Evolutionary conservation across 2,113 vertebrate species (phyloP).

Genomic region (Trematomus loennbergii): DNA sequence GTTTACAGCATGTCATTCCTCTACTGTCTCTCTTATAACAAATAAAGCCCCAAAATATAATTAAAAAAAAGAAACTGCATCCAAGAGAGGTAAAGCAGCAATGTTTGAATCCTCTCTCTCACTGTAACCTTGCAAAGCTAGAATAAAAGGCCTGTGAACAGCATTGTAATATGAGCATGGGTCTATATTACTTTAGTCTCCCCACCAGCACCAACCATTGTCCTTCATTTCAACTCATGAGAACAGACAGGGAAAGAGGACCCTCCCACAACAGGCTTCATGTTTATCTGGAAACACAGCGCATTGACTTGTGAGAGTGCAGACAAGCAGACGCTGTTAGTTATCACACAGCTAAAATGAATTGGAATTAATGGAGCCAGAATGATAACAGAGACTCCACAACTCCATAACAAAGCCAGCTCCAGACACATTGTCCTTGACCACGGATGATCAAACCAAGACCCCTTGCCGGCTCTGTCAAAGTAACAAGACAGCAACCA

Average conservation of each 20-base stretch:
- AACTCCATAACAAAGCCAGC: constrained; percentile 79
- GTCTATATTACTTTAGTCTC: constrained; percentile 12
- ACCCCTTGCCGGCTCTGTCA: constrained; percentile 41
- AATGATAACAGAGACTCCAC: constrained; percentile 80
- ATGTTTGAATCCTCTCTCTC: not conserved
- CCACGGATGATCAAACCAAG: constrained; percentile 57
- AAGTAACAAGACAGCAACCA: constrained; percentile 41
- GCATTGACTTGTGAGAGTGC: constrained; percentile 69
- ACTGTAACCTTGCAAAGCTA: not conserved
- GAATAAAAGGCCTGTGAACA: not conserved
- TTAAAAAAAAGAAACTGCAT: too few relatives aligned
- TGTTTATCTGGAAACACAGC: constrained; percentile 74
- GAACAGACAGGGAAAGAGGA: constrained; percentile 52
- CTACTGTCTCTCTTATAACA: too few relatives aligned
- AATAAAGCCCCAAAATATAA: too few relatives aligned
- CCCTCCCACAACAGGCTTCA: constrained; percentile 57
- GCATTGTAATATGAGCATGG: not conserved
- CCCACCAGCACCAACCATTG: constrained; percentile 2
- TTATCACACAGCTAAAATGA: constrained; percentile 83
- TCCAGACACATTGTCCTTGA: constrained; percentile 83
- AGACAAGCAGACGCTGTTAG: constrained; percentile 82
- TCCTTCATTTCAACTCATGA: constrained; percentile 58
- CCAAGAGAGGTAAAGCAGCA: not conserved
- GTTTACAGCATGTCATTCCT: too few relatives aligned
- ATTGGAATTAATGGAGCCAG: constrained; percentile 80